Evolutionary conservation across 2,113 vertebrate species (phyloP).

Genomic region (Henicopernis longicauda): DNA sequence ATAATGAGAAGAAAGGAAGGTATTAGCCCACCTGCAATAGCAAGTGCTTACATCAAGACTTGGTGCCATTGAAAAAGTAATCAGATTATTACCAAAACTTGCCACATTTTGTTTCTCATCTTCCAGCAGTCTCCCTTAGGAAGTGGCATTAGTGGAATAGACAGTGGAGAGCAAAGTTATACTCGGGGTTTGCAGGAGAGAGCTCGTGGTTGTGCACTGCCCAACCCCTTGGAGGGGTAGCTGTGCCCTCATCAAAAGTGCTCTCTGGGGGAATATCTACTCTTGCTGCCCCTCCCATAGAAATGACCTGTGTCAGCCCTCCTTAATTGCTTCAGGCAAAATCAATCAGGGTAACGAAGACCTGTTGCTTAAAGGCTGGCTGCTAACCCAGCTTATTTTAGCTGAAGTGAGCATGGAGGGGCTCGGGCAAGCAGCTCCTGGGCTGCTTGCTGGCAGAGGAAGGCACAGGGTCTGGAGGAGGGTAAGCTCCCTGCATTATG

Average conservation of each 20-base stretch:
- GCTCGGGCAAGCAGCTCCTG: rapidly evolving
- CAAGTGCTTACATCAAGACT: not conserved
- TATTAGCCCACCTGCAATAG: rapidly evolving
- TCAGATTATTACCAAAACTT: not conserved
- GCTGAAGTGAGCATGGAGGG: not conserved
- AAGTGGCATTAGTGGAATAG: not conserved
- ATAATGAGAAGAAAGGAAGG: not conserved
- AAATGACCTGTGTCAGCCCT: not conserved
- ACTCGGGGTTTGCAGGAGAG: not conserved
- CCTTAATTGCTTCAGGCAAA: not conserved
- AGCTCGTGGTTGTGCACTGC: not conserved
- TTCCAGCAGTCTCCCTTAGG: not conserved
- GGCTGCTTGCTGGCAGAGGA: not conserved
- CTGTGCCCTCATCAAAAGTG: not conserved
- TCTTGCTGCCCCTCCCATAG: not conserved
- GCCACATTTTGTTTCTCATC: not conserved
- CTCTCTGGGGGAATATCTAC: not conserved
- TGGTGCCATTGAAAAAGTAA: not conserved
- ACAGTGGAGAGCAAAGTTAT: rapidly evolving
- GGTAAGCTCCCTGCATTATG: rapidly evolving
- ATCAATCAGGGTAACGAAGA: not conserved
- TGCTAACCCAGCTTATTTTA: rapidly evolving
- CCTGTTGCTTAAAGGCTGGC: not conserved
- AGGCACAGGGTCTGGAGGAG: not conserved
- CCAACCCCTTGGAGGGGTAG: not conserved